Base-by-base conservation (phyloP, 2,113 vertebrate species). In the Anhinga rufa region DNA sequence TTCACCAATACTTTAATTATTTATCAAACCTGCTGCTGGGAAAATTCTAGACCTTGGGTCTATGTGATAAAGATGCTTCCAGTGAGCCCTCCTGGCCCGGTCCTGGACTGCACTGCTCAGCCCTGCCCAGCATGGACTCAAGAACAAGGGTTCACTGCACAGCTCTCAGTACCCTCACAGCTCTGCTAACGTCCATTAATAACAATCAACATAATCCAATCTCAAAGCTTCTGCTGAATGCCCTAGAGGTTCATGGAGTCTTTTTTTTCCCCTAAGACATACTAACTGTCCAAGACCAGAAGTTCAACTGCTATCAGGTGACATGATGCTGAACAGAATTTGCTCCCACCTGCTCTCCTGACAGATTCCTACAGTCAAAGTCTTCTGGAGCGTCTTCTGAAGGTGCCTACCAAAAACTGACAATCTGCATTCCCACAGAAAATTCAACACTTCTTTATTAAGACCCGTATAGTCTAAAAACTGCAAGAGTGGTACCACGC, bases 1-100 rank as follows among this genome's bases (percentile, higher is more conserved):
- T 95, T 90, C 82, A 92, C 34, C 49, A 49, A 18, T 55, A 58
- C 85, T 90, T 96, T 94, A 86, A 93, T 92, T 95, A 92, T 97
- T 96, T 90, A 97, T 65, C 57, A 64, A 85, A 66, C 28, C 38
- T 62, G 76, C 79, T 86, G 52, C 93, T 64, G 76, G 55, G 79
- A 96, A 96, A 93, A 94, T 94, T 94, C 90, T 88, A 95, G 85
- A 83, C 46, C 76, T 58, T 60, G 46, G 22, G 25, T 76, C 54
- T 82, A 9, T 29, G 69, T 68, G 78, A 71, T 58, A 82, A 91
- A 91, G 84, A 87, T 82, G 69, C 34, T 94, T 65, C 74, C 38
- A 66, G 40, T 9, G 42, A 93, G 36, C 15, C 34, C 54, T 66
- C 28, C 71, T 70, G 44, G 70, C 34, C 36, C 1, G 2, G 58